phyloP scores from a whole-genome alignment of 2,113 vertebrate genomes.

The Sinocyclocheilus anophthalmus region DNA sequence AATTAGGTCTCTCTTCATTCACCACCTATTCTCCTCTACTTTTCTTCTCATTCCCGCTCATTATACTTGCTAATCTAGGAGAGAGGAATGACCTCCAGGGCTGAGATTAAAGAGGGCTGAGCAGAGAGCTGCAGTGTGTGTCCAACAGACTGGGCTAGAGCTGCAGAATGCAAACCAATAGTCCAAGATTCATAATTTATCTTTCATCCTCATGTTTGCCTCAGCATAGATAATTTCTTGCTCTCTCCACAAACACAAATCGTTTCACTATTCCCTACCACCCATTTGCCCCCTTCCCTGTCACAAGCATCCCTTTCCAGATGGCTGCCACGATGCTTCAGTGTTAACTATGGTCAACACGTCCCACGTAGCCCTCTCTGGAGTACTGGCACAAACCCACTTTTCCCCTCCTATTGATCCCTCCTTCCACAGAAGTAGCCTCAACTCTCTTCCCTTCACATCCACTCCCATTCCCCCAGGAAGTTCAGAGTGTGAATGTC shows the following conservation, averaged over 20 bases:
- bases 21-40: slow-evolving; percentile 47
- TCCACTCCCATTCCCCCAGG: background rate
- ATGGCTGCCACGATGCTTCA: slow-evolving; percentile 68
- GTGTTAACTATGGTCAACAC: slow-evolving; percentile 73
- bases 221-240: slow-evolving; percentile 37
- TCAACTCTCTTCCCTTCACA: background rate
- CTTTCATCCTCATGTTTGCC: slow-evolving; percentile 46
- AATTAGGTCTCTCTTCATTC: slow-evolving; percentile 65
- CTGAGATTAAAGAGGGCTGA: slow-evolving; percentile 55
- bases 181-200: slow-evolving; percentile 54
- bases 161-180: slow-evolving; percentile 39
- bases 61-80: slow-evolving; percentile 66
- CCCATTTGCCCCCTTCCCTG: background rate
- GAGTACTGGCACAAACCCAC: slow-evolving; percentile 62
- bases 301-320: slow-evolving; percentile 65
- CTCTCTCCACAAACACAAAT: slow-evolving; percentile 5
- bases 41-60: slow-evolving; percentile 55
- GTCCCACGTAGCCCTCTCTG: slow-evolving; percentile 62
- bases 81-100: slow-evolving; percentile 64
- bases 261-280: background rate
- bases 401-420: slow-evolving; percentile 38
- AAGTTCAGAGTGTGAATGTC: background rate
- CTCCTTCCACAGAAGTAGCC: slow-evolving; percentile 3
- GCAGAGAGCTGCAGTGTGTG: slow-evolving; percentile 61
- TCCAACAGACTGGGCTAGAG: slow-evolving; percentile 43